Percentiles rank a stretch among this genome's conserved stretches.
These are phyloP conservation scores for Dryococelus australis DNA, from an alignment of 2,888 invertebrate species.

Conservation along the genomic window DNA sequence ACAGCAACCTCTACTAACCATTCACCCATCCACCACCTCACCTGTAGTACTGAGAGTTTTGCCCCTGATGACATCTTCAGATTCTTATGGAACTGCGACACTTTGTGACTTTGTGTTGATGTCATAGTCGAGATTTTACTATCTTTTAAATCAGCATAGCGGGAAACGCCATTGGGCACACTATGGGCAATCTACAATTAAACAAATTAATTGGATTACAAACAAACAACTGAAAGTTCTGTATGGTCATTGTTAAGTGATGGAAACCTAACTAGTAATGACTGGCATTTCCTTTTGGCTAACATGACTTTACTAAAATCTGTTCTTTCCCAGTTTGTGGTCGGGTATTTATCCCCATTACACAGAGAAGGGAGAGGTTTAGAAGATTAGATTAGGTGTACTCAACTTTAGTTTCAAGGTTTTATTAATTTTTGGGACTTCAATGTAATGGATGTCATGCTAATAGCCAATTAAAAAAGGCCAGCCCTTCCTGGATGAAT, in stretches of 20 bases:
- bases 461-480: not conserved
- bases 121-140: slow-evolving; percentile 88
- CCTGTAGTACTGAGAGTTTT: slow-evolving; percentile 87
- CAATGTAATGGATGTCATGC: not conserved
- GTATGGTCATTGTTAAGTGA: too few species aligned
- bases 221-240: not conserved
- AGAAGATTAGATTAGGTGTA: not conserved
- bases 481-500: not conserved
- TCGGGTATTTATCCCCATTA: not conserved
- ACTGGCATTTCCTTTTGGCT: not conserved
- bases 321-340: not conserved
- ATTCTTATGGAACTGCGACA: slow-evolving; percentile 93
- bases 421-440: too few species aligned
- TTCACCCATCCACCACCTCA: slow-evolving; percentile 60
- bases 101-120: slow-evolving; percentile 88
- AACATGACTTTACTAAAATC: not conserved
- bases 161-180: slow-evolving; percentile 73
- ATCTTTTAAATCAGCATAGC: slow-evolving; percentile 89
- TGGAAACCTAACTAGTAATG: not conserved
- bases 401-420: too few species aligned
- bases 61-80: slow-evolving; percentile 86
- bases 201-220: slow-evolving; percentile 31
- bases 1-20: not conserved
- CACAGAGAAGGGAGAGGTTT: not conserved
- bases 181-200: slow-evolving; percentile 61